Base-by-base conservation (phyloP, 1,140 invertebrate species). In the Achatina immaculata region DNA sequence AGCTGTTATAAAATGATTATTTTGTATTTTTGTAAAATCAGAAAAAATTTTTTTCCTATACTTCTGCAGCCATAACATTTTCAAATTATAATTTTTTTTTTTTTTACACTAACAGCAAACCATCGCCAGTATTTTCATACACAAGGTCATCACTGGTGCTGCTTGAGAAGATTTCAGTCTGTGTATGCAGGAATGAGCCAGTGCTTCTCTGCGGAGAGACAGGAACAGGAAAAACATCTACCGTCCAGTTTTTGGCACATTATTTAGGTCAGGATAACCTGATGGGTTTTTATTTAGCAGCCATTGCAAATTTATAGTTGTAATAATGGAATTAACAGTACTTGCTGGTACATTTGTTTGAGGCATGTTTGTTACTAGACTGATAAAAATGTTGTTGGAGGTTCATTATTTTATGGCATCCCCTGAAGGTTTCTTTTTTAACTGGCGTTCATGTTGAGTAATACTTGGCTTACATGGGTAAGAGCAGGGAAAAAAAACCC, bases 151-250 rank as follows among this genome's bases (percentile, higher is more conserved):
- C 0, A 92, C 94, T 40, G 38, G 94, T 94, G 86, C 92, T 99
- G 2, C 89, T 99, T 34, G 98, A 99, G 92, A 93, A 95, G 48
- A 94, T 99, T 40, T 94, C 95, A 16, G 95, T 95, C 78, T 96
- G 95, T 89, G 94, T 99, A 0, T 92, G 91, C 2, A 93, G 95
- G 72, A 94, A 94, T 51, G 98, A 99, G 91, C 96, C 98, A 0
- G 96, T 99, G 2, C 91, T 99, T 14, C 91, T 99, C 9, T 97
- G 99, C 0, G 99, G 99, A 69, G 99, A 99, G 92, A 99, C 98
- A 0, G 99, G 98, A 65, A 98, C 97, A 21, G 98, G 99, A 19
- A 99, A 99, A 93, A 99, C 99, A 0, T 96, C 96, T n/a, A 94
- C 95, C 0, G 94, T 99, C 43, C 98, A 99, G 89, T 97, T 96